Conservation (phyloP, 2,888 invertebrate genomes). For the Euzetes globulus region DNA sequence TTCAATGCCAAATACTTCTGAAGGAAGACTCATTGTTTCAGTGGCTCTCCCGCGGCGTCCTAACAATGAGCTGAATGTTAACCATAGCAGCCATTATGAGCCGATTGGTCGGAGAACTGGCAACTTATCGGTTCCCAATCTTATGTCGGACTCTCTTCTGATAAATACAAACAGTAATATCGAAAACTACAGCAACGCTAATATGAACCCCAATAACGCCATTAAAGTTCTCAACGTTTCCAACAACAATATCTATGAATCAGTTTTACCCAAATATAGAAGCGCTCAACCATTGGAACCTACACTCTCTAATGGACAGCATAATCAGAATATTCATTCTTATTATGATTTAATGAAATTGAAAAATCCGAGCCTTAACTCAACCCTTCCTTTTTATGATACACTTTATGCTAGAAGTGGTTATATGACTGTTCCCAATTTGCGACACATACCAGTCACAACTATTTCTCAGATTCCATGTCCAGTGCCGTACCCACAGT, state of each 20-base stretch:
- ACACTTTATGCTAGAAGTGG: not conserved
- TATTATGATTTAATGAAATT: conserved; percentile 15
- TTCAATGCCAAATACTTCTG: conserved; percentile 25
- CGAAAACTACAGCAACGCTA: not conserved
- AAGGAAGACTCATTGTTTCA: conserved; percentile 33
- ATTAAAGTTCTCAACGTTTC: not conserved
- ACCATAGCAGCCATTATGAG: not conserved
- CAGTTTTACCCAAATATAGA: conserved; percentile 11
- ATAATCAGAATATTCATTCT: not conserved
- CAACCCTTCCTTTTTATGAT: conserved; percentile 10
- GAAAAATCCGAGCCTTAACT: not conserved
- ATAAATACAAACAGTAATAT: conserved; percentile 3
- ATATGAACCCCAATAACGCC: not conserved
- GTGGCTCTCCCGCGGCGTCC: conserved; percentile 28
- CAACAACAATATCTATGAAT: conserved; percentile 14
- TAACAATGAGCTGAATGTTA: not conserved
- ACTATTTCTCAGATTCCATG: not conserved
- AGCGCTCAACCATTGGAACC: not conserved
- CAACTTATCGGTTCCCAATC: not conserved
- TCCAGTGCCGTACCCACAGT: too few relatives aligned
- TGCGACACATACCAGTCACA: conserved; percentile 1
- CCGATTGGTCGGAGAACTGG: not conserved
- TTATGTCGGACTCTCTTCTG: not conserved
- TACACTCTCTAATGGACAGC: not conserved
- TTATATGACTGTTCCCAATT: conserved; percentile 20